Conservation (phyloP, 2,888 invertebrate genomes). For the Deilephila porcellus region DNA sequence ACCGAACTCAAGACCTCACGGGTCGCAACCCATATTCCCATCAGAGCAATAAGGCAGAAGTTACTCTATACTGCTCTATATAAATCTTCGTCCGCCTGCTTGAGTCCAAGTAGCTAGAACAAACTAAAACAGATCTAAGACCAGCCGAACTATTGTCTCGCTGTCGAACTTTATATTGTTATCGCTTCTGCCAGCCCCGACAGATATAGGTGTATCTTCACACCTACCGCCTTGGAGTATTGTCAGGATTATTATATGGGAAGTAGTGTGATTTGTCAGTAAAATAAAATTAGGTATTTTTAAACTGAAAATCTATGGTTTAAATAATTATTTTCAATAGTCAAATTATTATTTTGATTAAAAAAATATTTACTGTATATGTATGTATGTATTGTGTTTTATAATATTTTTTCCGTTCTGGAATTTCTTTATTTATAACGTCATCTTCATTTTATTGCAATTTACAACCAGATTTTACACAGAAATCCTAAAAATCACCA, state of each 20-base stretch:
- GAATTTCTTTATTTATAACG: no score
- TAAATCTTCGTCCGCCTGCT: conserved; percentile 5
- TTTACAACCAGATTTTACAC: no score
- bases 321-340: no score
- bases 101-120: conserved; percentile 33
- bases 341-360: no score
- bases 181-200: conserved; percentile 32
- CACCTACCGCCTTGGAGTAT: neutral
- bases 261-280: no score
- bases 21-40: no score
- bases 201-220: conserved; percentile 16
- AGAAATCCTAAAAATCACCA: no score
- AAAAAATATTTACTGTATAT: no score
- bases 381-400: no score
- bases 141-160: conserved; percentile 29
- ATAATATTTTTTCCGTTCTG: no score
- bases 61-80: neutral
- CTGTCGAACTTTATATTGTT: conserved; percentile 33
- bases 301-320: neutral
- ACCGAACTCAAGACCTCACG: no score
- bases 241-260: neutral
- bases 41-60: neutral
- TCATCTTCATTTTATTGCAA: no score
- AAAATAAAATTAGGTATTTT: neutral
- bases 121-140: conserved; percentile 34